These are phyloP conservation scores for Dipus sagitta DNA, from an alignment of 2,797 vertebrate genomes.

Conservation along the genomic window DNA sequence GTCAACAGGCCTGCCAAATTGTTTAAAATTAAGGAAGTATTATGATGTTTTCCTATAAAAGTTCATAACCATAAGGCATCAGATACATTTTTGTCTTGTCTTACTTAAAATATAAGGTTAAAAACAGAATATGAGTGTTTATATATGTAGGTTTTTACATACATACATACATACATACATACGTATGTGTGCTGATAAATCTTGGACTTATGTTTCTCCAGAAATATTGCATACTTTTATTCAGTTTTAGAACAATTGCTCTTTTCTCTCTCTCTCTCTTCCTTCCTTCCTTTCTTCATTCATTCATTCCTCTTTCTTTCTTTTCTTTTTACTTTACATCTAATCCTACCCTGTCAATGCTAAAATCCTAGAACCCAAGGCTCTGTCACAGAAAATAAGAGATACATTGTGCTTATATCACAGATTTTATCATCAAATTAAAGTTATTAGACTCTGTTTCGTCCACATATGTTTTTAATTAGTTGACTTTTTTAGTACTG, in stretches of 20 bases:
- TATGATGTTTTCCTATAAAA: slow-evolving; percentile 26
- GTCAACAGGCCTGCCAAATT: too few species aligned
- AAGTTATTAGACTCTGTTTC: too few species aligned
- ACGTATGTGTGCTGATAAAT: not conserved
- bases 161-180: not conserved
- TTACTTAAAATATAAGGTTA: slow-evolving; percentile 15
- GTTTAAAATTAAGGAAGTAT: slow-evolving; percentile 14
- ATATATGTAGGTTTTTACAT: not conserved
- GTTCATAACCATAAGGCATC: not conserved
- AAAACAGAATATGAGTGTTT: not conserved
- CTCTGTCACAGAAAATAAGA: too few species aligned
- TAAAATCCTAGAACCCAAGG: too few species aligned
- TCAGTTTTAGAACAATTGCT: not conserved
- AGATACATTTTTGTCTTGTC: not conserved
- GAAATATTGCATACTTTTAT: not conserved
- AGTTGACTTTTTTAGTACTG: not conserved
- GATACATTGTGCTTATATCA: too few species aligned
- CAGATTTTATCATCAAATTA: too few species aligned
- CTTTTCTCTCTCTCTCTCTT: not conserved
- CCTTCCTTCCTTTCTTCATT: too few species aligned
- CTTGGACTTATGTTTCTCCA: not conserved
- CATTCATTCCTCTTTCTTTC: not conserved
- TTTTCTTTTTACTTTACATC: not conserved
- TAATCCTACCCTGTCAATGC: too few species aligned
- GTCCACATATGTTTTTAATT: too few species aligned